Conservation (phyloP, 2,113 vertebrate species). For the Salvelinus sp. region DNA sequence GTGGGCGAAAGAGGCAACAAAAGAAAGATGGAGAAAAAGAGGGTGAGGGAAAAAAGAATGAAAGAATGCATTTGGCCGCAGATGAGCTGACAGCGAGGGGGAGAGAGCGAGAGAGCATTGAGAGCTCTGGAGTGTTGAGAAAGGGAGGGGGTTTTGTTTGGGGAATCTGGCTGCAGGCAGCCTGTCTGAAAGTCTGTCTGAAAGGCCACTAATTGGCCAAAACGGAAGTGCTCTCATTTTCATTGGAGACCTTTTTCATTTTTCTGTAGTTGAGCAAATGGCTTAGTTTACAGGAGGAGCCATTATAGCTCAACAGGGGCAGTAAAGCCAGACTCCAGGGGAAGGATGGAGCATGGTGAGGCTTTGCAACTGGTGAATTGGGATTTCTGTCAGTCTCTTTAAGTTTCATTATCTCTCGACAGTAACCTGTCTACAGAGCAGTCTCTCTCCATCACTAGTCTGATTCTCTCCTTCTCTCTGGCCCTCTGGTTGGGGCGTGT, state of each 20-base stretch:
- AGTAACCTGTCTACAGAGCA: not conserved
- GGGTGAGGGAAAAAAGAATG: not conserved
- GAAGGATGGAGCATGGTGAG: conserved; percentile 18
- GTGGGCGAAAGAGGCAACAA: conserved; percentile 7
- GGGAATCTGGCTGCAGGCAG: not conserved
- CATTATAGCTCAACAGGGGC: conserved; percentile 34
- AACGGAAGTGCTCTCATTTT: conserved; percentile 52
- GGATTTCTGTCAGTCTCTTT: not conserved
- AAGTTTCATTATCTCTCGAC: not conserved
- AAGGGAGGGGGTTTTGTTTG: conserved; percentile 16
- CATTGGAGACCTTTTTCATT: conserved; percentile 33
- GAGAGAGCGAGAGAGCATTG: not conserved
- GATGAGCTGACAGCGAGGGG: conserved; percentile 3
- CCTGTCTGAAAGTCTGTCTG: conserved; percentile 10
- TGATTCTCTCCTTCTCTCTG: conserved; percentile 22
- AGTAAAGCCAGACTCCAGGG: conserved; percentile 27
- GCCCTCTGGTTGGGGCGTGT: conserved; percentile 41
- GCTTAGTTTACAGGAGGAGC: conserved; percentile 50
- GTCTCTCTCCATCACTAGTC: not conserved
- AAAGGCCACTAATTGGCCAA: conserved; percentile 33
- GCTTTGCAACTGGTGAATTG: not conserved
- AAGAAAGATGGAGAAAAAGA: conserved; percentile 9
- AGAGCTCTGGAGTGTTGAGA: not conserved
- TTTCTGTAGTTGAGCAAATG: conserved; percentile 28
- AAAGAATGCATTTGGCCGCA: not conserved